Evolutionary conservation across 1,140 invertebrate species (phyloP), one percentile per base, ranked within the genome.

Genomic region (Sycobia sp.): DNA sequence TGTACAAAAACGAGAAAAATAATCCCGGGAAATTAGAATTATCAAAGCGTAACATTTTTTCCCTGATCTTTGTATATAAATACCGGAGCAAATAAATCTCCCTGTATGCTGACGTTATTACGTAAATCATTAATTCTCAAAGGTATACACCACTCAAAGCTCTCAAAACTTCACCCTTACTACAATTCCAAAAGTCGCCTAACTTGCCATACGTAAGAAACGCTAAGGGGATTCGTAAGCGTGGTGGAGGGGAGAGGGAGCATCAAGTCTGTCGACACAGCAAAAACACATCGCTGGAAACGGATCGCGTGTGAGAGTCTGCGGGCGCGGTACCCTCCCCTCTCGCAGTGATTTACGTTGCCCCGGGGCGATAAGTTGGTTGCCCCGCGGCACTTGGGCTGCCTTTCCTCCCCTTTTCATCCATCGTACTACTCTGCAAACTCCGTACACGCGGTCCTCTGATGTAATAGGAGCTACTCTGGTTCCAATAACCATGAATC

Each of bases 401-500:
- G 29, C 50, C 20, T 44, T 36, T 54, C 53, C 61, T 41, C 20
- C 32, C 16, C 2, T n/a, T n/a, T n/a, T n/a, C n/a, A n/a, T n/a
- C n/a, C n/a, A n/a, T n/a, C n/a, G n/a, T n/a, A n/a, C n/a, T n/a
- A n/a, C n/a, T n/a, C n/a, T n/a, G n/a, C n/a, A n/a, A n/a, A n/a
- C n/a, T n/a, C 57, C 58, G 49, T 65, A n/a, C 36, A 5, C 23
- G 22, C 44, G 32, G 25, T 34, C 47, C 22, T 53, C 29, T 20
- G 18, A 32, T 44, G 39, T 46, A 61, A 49, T 32, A 13, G 32
- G 25, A 55, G 39, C 32, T 20, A 16, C 73, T 78, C 76, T 77
- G 74, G 77, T 81, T 81, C 80, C 79, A 80, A 82, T 80, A 82
- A 80, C 80, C 78, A 82, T 82, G 79, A 82, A 82, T 81, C 77